phyloP scores from a whole-genome alignment of 1,140 invertebrate genomes.

The Caenorhabditis latens region DNA sequence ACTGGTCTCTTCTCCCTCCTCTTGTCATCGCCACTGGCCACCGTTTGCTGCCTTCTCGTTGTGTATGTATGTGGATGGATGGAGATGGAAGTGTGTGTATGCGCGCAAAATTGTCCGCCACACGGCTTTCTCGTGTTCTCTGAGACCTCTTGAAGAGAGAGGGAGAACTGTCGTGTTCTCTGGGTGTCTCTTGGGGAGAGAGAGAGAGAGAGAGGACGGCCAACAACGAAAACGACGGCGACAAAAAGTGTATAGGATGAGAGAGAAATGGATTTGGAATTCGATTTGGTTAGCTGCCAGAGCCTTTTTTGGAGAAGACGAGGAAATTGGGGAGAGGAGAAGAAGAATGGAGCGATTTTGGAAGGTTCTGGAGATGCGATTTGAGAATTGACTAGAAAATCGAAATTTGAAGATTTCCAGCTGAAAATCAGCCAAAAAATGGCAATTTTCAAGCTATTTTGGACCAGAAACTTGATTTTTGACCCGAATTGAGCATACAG shows the following conservation, averaged over 20 bases:
- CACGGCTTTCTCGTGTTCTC: neutral
- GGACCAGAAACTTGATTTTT: no score
- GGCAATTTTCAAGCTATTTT: no score
- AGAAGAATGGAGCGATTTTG: neutral
- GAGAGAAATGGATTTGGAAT: neutral
- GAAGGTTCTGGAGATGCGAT: no score
- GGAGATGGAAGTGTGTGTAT: neutral
- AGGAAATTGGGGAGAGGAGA: no score
- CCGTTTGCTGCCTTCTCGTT: neutral
- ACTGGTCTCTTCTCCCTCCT: neutral
- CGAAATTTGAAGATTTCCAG: no score
- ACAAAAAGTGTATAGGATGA: conserved; percentile 19
- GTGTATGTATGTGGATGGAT: no score
- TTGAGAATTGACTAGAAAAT: no score
- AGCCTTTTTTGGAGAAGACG: neutral
- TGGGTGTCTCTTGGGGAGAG: neutral
- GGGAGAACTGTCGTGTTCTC: neutral
- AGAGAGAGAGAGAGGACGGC: neutral
- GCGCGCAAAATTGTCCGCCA: no score
- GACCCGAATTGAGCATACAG: no score
- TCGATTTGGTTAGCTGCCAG: neutral
- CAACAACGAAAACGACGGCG: neutral
- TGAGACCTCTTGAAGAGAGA: no score
- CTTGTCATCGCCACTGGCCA: neutral
- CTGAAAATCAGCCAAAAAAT: no score